Conservation (phyloP, 2,888 invertebrate genomes). For the Tenodera sinensis region DNA sequence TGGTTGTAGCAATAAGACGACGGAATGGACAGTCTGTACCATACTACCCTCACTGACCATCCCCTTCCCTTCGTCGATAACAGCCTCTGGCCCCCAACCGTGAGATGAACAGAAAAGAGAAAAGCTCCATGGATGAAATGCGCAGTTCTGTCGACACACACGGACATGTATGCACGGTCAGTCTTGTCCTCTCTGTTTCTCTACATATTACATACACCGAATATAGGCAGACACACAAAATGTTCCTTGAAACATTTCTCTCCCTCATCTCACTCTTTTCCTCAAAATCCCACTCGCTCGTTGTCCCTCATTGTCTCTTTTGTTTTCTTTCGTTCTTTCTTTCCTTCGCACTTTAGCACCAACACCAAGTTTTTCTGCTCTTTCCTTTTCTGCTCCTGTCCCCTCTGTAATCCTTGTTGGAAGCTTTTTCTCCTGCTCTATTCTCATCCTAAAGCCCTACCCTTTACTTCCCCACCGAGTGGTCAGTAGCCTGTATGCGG, state of each 20-base stretch:
- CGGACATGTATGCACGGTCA: neutral
- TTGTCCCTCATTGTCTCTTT: neutral
- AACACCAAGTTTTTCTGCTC: conserved; percentile 23
- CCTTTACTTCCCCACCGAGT: conserved; percentile 21
- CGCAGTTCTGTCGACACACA: neutral
- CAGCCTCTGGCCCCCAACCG: conserved; percentile 23
- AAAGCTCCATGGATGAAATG: conserved; percentile 1
- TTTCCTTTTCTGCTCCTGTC: neutral
- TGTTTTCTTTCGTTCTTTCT: neutral
- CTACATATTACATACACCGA: neutral
- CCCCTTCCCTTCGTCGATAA: conserved; percentile 29
- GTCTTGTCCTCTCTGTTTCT: neutral
- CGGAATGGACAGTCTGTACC: conserved; percentile 19
- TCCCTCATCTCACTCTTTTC: conserved; percentile 31
- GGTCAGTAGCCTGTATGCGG: conserved; percentile 23
- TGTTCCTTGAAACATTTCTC: conserved; percentile 20
- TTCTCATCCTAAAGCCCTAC: conserved; percentile 35
- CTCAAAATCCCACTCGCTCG: conserved; percentile 39
- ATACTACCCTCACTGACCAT: conserved; percentile 25
- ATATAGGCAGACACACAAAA: conserved; percentile 9
- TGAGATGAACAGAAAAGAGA: conserved; percentile 2
- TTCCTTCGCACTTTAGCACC: conserved; percentile 12
- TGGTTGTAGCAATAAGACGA: conserved; percentile 6
- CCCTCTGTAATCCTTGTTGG: conserved; percentile 15
- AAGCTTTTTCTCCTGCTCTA: conserved; percentile 25